Evolutionary conservation across 2,888 invertebrate genomes (phyloP).

Genomic region (Endotricha flammealis): DNA sequence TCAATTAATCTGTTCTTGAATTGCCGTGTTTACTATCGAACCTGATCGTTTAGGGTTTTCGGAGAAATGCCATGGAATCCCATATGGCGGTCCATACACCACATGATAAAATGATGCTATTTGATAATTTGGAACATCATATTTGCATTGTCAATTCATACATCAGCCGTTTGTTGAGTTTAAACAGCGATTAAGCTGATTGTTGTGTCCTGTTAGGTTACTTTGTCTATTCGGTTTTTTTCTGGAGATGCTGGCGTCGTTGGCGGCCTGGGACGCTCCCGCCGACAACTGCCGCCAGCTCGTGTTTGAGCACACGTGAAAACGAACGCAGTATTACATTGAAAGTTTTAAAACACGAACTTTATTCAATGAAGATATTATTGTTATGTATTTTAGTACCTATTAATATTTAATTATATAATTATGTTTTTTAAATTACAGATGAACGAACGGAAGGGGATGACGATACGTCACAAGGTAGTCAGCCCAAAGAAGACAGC

Average conservation of each 20-base stretch:
- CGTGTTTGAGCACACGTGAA: too few relatives aligned
- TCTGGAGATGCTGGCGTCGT: conserved; percentile 50
- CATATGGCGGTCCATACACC: conserved; percentile 77
- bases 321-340: neutral
- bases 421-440: conserved; percentile 26
- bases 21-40: conserved; percentile 49
- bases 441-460: conserved; percentile 73
- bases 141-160: conserved; percentile 32
- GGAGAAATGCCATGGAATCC: conserved; percentile 77
- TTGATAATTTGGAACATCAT: conserved; percentile 42
- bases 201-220: conserved; percentile 49
- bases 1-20: conserved; percentile 26
- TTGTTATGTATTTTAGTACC: too few relatives aligned
- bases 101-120: conserved; percentile 75
- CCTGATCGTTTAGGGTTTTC: conserved; percentile 66
- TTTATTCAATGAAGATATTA: too few relatives aligned
- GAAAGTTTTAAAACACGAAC: too few relatives aligned
- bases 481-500: conserved; percentile 67
- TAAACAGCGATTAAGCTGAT: conserved; percentile 29
- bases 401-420: too few relatives aligned
- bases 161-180: conserved; percentile 20
- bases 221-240: conserved; percentile 51
- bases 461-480: conserved; percentile 71
- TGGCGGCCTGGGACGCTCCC: conserved; percentile 42
- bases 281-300: conserved; percentile 23